Evolutionary conservation across 2,888 invertebrate genomes (phyloP).

Genomic region (Tipula vernalis): DNA sequence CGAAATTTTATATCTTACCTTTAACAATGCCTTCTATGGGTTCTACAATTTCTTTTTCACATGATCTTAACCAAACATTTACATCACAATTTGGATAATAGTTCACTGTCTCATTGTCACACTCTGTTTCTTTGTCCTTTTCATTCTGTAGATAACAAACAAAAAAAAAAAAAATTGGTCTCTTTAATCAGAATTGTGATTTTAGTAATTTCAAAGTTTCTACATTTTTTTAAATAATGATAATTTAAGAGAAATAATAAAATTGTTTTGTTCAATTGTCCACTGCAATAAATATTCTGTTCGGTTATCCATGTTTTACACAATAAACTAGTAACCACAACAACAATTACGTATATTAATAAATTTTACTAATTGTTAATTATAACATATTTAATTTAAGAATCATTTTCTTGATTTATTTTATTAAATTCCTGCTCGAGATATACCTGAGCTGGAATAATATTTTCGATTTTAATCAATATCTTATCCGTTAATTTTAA

Average conservation of each 20-base stretch:
- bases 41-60: conserved; percentile 57
- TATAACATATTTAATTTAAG: neutral
- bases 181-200: neutral
- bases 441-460: conserved; percentile 10
- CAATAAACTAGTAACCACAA: neutral
- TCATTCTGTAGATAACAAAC: neutral
- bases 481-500: neutral
- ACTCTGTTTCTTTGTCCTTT: neutral
- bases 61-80: conserved; percentile 69
- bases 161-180: neutral
- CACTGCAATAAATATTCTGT: neutral
- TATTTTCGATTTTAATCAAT: neutral
- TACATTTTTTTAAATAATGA: neutral
- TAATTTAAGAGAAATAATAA: neutral
- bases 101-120: conserved; percentile 19
- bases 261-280: neutral
- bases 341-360: neutral
- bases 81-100: conserved; percentile 56
- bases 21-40: conserved; percentile 52
- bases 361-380: neutral
- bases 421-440: conserved; percentile 7
- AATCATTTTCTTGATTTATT: conserved; percentile 8
- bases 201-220: neutral
- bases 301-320: neutral
- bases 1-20: conserved; percentile 33